Conservation (phyloP, 2,797 vertebrate species). For the Lithobates sylvaticus region DNA sequence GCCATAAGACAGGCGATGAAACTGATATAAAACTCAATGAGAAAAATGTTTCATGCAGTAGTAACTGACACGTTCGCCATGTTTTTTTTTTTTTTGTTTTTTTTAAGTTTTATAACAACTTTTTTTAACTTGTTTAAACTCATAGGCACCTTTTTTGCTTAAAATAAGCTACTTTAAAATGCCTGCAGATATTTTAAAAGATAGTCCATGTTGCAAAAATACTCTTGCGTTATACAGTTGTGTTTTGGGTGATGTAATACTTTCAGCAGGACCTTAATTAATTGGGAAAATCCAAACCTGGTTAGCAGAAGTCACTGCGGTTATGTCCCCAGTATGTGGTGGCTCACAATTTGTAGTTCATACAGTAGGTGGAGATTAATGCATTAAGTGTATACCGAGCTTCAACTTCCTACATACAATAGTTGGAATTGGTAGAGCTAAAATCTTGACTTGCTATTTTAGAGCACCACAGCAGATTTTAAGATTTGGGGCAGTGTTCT, state of each 20-base stretch:
- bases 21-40: neutral
- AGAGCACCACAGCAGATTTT: no score
- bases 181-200: neutral
- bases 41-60: neutral
- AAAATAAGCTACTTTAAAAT: neutral
- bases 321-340: neutral
- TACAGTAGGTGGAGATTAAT: neutral
- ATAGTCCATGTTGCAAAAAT: neutral
- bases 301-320: no score
- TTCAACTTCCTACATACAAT: neutral
- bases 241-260: no score
- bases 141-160: slow-evolving; percentile 3
- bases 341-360: neutral
- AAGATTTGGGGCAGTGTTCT: neutral
- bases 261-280: no score
- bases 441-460: no score
- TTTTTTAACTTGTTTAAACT: neutral
- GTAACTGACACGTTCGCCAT: neutral
- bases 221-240: no score
- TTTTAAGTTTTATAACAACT: neutral
- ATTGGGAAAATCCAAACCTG: no score
- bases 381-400: neutral
- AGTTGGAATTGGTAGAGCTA: no score
- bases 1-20: neutral
- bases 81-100: neutral